Evolutionary conservation across 2,888 invertebrate genomes (phyloP).

Genomic region (Trissonchulus latispiculum): DNA sequence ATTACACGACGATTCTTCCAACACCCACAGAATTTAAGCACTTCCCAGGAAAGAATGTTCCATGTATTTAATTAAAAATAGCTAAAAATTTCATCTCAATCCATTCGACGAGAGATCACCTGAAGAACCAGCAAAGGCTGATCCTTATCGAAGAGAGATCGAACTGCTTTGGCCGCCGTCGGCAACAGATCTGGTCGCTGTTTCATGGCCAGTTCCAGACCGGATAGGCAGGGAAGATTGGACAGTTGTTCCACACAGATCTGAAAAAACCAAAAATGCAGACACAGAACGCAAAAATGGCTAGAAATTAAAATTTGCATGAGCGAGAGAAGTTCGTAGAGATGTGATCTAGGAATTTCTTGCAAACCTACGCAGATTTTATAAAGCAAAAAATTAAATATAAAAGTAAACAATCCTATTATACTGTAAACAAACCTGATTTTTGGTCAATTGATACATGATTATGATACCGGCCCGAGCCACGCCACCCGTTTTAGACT

Average conservation of each 20-base stretch:
- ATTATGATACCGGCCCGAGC: slow-evolving; percentile 73
- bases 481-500: slow-evolving; percentile 54
- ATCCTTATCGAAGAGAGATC: slow-evolving; percentile 66
- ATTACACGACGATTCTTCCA: no score
- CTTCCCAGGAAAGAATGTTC: no score
- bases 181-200: slow-evolving; percentile 70
- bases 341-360: no score
- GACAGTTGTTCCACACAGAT: slow-evolving; percentile 71
- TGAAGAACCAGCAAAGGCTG: slow-evolving; percentile 61
- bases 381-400: no score
- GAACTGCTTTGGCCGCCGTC: slow-evolving; percentile 75
- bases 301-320: no score
- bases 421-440: slow-evolving; percentile 62
- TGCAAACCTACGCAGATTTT: no score
- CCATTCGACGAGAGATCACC: slow-evolving; percentile 40
- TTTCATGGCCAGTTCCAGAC: slow-evolving; percentile 76
- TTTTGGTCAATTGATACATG: slow-evolving; percentile 70
- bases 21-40: no score
- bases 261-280: no score
- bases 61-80: no score
- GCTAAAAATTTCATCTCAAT: slow-evolving; percentile 15
- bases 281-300: no score
- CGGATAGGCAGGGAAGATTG: slow-evolving; percentile 76
- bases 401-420: no score
- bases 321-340: no score